Base-by-base conservation (phyloP, 2,113 vertebrate genomes). In the Pelobates fuscus region DNA sequence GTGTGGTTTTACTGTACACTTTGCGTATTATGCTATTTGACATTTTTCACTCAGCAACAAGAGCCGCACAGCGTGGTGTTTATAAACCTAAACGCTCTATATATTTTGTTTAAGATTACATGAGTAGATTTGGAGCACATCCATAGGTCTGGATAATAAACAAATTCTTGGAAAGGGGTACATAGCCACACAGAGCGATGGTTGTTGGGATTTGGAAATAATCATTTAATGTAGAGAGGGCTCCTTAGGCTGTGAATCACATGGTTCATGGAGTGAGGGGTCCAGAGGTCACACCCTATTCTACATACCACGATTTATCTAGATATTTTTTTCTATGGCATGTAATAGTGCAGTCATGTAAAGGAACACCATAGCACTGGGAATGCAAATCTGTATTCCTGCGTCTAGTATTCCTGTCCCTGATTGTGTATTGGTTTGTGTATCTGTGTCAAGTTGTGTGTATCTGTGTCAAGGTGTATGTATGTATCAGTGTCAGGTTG, bases 31-130 rank as follows among this genome's bases (percentile, higher is more conserved):
- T 49, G 14, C 6, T 23, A 44, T 37, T 70, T 59, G 41, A 71
- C 58, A 71, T 71, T 71, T 71, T 25, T 71, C 69, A 71, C 41
- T 62, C 69, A 49, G 32, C 21, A 27, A 44, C 60, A 20, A 30
- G 43, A 46, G n/a, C 44, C 27, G 21, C 67, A 30, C n/a, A 10
- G 44, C 8, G 6, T 2, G 14, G 49, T 32, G 37, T 57, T 58
- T 55, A 11, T 49, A 6, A 61, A 30, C 15, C 70, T 43, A 54
- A 63, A 20, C 17, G 23, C 44, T 24, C 70, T 55, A 55, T 54
- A 64, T 72, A 63, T 64, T 72, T 63, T 55, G 30, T 17, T 64
- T 63, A 37, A 64, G 46, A 37, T 72, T 72, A 72, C 11, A 57
- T 49, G 52, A 26, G 24, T 24, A 27, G 21, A 62, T 43, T 63